Percentiles rank a stretch among this genome's conserved stretches.
Conservation (phyloP, 2,113 vertebrate species). For the Cranoglanis bouderius region DNA sequence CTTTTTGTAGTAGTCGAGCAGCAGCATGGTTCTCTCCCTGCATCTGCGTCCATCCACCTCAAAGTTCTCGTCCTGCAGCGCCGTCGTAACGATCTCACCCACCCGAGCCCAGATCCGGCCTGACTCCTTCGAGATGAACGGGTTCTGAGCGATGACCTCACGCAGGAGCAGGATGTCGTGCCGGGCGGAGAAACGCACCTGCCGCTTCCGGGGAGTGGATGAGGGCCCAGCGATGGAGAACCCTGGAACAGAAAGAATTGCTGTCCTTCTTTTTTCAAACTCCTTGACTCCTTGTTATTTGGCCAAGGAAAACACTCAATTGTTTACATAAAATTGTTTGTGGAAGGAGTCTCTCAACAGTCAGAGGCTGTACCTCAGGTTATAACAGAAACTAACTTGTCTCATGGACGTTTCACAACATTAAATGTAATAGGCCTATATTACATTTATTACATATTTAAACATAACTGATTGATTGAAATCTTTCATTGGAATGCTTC, state of each 20-base stretch:
- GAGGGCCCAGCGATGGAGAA: conserved; percentile 67
- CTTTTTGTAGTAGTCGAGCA: conserved; percentile 78
- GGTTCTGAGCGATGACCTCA: conserved; percentile 77
- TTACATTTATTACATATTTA: neutral
- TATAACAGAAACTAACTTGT: neutral
- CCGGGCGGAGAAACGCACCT: conserved; percentile 76
- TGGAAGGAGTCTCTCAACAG: neutral
- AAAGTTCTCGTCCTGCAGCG: conserved; percentile 75
- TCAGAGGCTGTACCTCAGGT: neutral
- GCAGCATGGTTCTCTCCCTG: conserved; percentile 76
- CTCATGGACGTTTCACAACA: neutral
- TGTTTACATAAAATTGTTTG: neutral
- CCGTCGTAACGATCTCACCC: conserved; percentile 73
- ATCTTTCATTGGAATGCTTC: too few relatives aligned
- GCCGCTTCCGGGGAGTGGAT: conserved; percentile 70
- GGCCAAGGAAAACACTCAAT: neutral
- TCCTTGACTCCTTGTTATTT: neutral
- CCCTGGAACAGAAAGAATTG: conserved; percentile 50
- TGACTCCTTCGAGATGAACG: conserved; percentile 75
- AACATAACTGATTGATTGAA: neutral
- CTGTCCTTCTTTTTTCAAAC: too few relatives aligned
- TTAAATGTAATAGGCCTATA: neutral
- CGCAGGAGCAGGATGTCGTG: conserved; percentile 78
- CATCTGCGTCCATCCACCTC: conserved; percentile 77
- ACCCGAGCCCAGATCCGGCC: conserved; percentile 75